Base-by-base conservation (phyloP, 64 coral and sea anemone genomes). In the Platygyra sinensis region DNA sequence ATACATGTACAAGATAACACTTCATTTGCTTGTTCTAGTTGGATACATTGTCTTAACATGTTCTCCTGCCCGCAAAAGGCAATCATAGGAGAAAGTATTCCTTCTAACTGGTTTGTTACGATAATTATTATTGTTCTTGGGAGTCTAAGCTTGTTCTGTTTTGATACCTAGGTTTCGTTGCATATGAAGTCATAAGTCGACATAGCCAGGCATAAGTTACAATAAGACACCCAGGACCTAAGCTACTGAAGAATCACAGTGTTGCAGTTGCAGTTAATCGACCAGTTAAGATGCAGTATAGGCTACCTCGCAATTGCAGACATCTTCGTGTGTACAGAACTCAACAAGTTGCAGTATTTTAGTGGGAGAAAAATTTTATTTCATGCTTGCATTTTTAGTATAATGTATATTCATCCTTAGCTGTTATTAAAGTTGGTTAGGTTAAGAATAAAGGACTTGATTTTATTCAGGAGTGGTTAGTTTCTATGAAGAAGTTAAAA, bases 221-320 rank as follows among this genome's bases (percentile, higher is more conserved):
- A 32, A 50, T 85, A 85, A 71, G 81, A 32, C 81, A 76, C 33
- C 74, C 62, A 69, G 63, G 81, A 71, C 62, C 81, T 71, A 50
- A 22, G 62, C 32, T 69, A 50, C 62, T 28, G 19, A 25, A 39
- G 63, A 36, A 27, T 67, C 32, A 17, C 81, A 85, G 81, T 69
- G 63, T 85, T 71, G 62, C 81, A 50, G 81, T 85, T 72, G 39
- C 32, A 85, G 81, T 85, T 24, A 39, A 71, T 85, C 33, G 17
- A 64, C 81, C 81, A 85, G 62, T 85, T 85, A 85, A 85, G 81
- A 85, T 72, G 81, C 81, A 85, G 81, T 85, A 51, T 85, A 85
- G 81, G 81, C 81, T 85, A 65, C 80, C 81, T 25, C 62, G 4
- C 31, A 85, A 71, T 85, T 22, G 13, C 81, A 82, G 80, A 38